Base-by-base conservation (phyloP, 2,888 invertebrate species). In the Drosophila affinis region DNA sequence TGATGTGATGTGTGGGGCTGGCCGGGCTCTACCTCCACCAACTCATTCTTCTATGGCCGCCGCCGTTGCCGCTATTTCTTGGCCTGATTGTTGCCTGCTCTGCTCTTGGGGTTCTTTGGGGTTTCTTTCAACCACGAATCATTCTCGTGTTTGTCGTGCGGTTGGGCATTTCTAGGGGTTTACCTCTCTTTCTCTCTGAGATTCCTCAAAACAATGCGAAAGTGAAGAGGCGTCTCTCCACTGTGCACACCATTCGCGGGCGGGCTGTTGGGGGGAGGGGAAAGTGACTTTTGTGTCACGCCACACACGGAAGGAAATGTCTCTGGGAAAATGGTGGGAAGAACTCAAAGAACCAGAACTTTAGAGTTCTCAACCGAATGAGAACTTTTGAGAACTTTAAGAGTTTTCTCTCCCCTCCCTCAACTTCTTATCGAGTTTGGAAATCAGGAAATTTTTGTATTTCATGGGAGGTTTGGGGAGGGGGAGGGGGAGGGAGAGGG, bases 91-190 rank as follows among this genome's bases (percentile, higher is more conserved):
- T 53, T 72, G 60, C 62, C 72, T 18, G 29, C 64, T 67, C 68
- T 53, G 29, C 64, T 64, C 68, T 53, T 53, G 49, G 29, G 18
- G 57, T 39, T 69, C 14, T 21, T 60, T 29, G 47, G 12, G 12
- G 62, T 71, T 61, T 68, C 52, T 62, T 55, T 62, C 17, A 72
- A 53, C 71, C 70, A 72, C 72, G 60, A 54, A 56, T 63, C 62
- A 56, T 72, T 72, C 62, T 71, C 61, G 55, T 46, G 59, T 51
- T 72, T 64, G 65, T 71, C 55, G 49, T 79, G 79, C 55, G 81
- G 78, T 79, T 63, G 54, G 62, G 81, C 87, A 81, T 84, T 82
- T 85, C 71, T 81, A 81, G 60, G 81, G 80, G 62, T 81, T 86
- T 85, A 34, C 59, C 52, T 10, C 32, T 3, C 32, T 24, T 45